Evolutionary conservation across 2,113 vertebrate species (phyloP).

Genomic region (Tichodroma muraria): DNA sequence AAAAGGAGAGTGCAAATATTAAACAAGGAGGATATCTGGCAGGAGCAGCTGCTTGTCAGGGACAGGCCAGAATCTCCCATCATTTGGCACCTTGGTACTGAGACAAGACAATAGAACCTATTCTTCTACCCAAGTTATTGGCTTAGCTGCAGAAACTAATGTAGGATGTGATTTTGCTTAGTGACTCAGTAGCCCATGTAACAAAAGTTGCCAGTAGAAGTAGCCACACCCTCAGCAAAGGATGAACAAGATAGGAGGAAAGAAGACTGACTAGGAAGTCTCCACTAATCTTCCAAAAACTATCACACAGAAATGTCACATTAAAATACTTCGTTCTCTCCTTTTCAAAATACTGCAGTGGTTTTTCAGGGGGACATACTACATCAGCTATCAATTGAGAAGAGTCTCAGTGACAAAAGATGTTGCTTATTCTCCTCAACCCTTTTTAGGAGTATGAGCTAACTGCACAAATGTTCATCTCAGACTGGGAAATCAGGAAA

Average conservation of each 20-base stretch:
- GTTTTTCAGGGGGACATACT: not conserved
- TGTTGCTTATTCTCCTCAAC: not conserved
- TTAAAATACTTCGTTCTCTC: not conserved
- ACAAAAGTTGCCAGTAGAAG: not conserved
- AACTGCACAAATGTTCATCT: not conserved
- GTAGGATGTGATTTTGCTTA: not conserved
- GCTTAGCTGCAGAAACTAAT: not conserved
- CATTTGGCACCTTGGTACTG: not conserved
- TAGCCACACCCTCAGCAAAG: not conserved
- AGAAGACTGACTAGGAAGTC: not conserved
- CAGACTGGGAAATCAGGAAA: not conserved
- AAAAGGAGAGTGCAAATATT: not conserved
- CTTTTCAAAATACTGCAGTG: not conserved
- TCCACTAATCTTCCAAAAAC: not conserved
- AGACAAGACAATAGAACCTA: not conserved
- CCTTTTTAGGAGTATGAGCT: not conserved
- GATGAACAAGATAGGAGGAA: accelerated
- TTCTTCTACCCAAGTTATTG: not conserved
- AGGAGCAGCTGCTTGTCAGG: not conserved
- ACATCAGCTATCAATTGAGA: not conserved
- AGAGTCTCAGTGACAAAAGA: not conserved
- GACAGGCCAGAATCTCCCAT: not conserved
- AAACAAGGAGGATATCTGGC: not conserved
- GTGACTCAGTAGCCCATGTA: not conserved
- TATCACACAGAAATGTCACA: not conserved